Conservation (phyloP, 2,797 vertebrate genomes). For the Phrynocephalus vlangalii region DNA sequence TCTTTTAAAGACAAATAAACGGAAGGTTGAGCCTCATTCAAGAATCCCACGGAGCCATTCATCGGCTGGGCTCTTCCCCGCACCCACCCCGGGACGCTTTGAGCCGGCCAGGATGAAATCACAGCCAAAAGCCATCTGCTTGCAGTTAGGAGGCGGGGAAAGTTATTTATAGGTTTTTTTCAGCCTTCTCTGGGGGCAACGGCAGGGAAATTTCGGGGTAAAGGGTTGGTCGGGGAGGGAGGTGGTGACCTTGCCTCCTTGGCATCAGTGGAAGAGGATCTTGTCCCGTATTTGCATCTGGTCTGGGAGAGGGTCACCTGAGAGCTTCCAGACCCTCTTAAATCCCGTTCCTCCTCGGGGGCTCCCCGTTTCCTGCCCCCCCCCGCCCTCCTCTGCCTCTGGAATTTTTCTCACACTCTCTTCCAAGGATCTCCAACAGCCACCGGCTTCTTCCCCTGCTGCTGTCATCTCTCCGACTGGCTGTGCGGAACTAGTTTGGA, state of each 20-base stretch:
- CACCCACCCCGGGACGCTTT: not conserved
- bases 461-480: not conserved
- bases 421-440: conserved; percentile 55
- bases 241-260: not conserved
- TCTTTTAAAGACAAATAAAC: not conserved
- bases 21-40: conserved; percentile 73
- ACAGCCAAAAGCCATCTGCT: conserved; percentile 72
- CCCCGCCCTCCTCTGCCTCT: conserved; percentile 47
- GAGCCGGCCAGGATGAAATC: conserved; percentile 68
- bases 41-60: conserved; percentile 70
- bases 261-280: not conserved
- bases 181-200: conserved; percentile 27
- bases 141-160: conserved; percentile 58
- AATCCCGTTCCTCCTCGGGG: conserved; percentile 58
- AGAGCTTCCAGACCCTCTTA: not conserved
- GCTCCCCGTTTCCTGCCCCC: conserved; percentile 75
- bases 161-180: conserved; percentile 53
- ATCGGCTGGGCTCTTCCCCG: conserved; percentile 41
- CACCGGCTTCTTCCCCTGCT: conserved; percentile 12
- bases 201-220: not conserved
- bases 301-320: too few relatives aligned
- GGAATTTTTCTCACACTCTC: conserved; percentile 78
- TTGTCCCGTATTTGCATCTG: not conserved
- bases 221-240: not conserved
- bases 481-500: not conserved